Percentiles rank a stretch among this genome's conserved stretches.
phyloP scores from a whole-genome alignment of 2,113 vertebrate species.

The Cathartes aura region DNA sequence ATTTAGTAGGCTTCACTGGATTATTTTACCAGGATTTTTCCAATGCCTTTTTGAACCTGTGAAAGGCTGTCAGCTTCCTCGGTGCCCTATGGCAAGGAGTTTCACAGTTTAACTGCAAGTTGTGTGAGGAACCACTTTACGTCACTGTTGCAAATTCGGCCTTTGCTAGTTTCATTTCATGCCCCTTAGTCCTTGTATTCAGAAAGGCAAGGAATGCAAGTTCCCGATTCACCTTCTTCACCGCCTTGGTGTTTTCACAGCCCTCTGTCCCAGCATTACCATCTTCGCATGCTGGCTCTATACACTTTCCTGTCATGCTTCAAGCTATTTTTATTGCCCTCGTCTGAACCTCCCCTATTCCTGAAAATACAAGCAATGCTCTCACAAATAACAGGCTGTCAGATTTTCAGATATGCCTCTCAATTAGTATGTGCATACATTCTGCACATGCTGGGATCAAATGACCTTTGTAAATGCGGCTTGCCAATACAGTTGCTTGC shows the following conservation, averaged over 20 bases:
- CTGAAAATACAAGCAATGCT: neutral
- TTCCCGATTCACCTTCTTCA: neutral
- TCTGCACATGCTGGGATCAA: constrained; percentile 21
- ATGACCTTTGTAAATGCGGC: neutral
- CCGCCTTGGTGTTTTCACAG: neutral
- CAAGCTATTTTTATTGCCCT: neutral
- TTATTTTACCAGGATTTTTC: neutral
- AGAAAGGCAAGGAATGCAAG: neutral
- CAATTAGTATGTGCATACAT: constrained; percentile 32
- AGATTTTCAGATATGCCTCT: neutral
- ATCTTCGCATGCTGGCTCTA: neutral
- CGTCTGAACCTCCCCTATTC: neutral
- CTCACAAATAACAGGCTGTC: constrained; percentile 23
- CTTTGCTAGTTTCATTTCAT: neutral
- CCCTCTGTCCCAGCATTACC: neutral
- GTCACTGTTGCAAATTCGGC: neutral
- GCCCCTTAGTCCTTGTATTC: neutral
- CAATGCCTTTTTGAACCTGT: neutral
- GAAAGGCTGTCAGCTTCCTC: neutral
- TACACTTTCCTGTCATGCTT: neutral
- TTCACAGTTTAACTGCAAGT: neutral
- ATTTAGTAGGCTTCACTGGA: neutral
- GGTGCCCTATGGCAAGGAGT: neutral
- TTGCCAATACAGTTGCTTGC: neutral
- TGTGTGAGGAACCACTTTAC: neutral